A percentile compares a stretch with the other conserved stretches of the same genome.
Conservation (phyloP, 2,113 vertebrate genomes). For the Eolophus roseicapilla region DNA sequence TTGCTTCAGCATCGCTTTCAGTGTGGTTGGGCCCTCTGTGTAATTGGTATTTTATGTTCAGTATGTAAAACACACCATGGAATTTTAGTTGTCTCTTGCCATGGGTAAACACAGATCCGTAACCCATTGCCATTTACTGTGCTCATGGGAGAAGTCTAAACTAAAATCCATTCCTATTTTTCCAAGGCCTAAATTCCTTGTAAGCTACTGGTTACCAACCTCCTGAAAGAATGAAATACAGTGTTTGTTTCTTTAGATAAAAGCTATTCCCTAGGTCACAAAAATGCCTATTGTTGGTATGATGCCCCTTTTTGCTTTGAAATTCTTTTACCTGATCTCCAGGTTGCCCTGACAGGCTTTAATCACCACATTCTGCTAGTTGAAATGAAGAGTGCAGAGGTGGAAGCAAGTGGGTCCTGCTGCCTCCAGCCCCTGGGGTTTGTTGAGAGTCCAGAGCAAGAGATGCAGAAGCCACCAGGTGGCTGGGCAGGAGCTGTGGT, state of each 20-base stretch:
- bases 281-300: background rate
- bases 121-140: background rate
- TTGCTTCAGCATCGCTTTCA: background rate
- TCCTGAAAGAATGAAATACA: background rate
- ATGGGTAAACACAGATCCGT: background rate
- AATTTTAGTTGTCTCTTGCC: background rate
- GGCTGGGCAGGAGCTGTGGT: background rate
- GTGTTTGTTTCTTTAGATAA: background rate
- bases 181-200: background rate
- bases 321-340: background rate
- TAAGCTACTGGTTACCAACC: background rate
- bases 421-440: background rate
- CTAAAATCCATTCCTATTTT: background rate
- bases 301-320: background rate
- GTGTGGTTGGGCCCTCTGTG: background rate
- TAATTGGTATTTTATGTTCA: background rate
- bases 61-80: background rate
- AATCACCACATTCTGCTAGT: background rate
- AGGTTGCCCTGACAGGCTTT: background rate
- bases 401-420: background rate
- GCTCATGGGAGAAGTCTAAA: background rate
- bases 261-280: background rate
- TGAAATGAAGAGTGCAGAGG: background rate
- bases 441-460: background rate
- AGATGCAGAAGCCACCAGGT: background rate